Evolutionary conservation across 2,797 vertebrate species (phyloP).

Genomic region (Gymnothorax javanicus): DNA sequence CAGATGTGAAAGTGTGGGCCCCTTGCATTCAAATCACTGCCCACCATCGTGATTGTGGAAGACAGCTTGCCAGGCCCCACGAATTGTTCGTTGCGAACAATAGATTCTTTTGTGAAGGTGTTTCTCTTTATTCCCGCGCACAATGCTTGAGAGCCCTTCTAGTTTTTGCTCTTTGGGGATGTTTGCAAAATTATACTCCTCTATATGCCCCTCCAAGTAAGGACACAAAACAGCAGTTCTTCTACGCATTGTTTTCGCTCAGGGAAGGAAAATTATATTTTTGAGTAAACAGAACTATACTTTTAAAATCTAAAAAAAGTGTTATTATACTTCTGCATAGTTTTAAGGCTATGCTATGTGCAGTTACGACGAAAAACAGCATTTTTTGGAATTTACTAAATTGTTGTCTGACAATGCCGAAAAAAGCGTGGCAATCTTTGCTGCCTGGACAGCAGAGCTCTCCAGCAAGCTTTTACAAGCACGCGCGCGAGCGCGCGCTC

Average conservation of each 20-base stretch:
- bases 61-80: constrained; percentile 86
- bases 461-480: neutral
- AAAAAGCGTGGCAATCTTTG: neutral
- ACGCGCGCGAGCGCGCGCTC: constrained; percentile 5
- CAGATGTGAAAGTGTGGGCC: constrained; percentile 73
- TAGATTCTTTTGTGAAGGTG: constrained; percentile 83
- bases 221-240: constrained; percentile 67
- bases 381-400: neutral
- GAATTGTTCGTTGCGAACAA: constrained; percentile 75
- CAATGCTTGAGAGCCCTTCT: constrained; percentile 82
- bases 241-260: constrained; percentile 54
- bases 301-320: neutral
- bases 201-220: constrained; percentile 75
- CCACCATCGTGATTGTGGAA: constrained; percentile 81
- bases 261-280: constrained; percentile 28
- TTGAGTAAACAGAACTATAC: constrained; percentile 2
- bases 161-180: constrained; percentile 80
- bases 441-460: neutral
- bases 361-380: neutral
- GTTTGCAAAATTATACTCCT: constrained; percentile 93
- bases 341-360: neutral
- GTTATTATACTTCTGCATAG: neutral
- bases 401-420: neutral
- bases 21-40: constrained; percentile 86
- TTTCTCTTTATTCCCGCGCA: constrained; percentile 81